phyloP scores from a whole-genome alignment of 2,888 invertebrate genomes.

The Calephelis perditalis region DNA sequence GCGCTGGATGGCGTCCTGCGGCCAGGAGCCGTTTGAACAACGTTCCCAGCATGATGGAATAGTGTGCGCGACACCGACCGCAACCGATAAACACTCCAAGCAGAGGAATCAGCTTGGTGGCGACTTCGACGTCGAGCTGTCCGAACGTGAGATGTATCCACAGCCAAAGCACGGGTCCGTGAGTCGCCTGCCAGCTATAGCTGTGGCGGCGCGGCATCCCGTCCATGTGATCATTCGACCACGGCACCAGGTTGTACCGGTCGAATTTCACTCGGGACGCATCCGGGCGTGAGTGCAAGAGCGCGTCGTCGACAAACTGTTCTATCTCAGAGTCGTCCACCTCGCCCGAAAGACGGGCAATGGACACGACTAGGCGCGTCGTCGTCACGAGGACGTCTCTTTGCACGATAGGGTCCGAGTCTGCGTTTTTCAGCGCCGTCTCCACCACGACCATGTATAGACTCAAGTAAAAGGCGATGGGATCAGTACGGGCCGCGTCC shows the following conservation, averaged over 20 bases:
- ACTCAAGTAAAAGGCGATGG: constrained; percentile 7
- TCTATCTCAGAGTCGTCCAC: background rate
- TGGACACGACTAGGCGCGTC: background rate
- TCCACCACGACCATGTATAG: constrained; percentile 10
- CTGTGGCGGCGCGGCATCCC: background rate
- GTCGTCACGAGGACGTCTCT: constrained; percentile 10
- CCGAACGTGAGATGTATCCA: constrained; percentile 12
- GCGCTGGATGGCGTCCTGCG: no score
- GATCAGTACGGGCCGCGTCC: constrained; percentile 9
- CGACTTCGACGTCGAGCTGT: constrained; percentile 7
- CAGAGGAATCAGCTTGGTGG: constrained; percentile 12
- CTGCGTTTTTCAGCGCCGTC: constrained; percentile 7
- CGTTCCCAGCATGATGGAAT: constrained; percentile 12
- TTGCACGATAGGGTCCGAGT: constrained; percentile 1
- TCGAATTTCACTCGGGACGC: background rate
- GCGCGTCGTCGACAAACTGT: constrained; percentile 9
- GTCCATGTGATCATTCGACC: background rate
- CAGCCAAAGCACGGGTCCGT: constrained; percentile 8
- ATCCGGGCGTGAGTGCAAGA: constrained; percentile 11
- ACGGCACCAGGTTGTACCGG: background rate
- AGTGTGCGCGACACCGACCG: constrained; percentile 12
- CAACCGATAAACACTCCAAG: constrained; percentile 10
- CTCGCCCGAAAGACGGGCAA: constrained; percentile 3
- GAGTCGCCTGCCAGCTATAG: constrained; percentile 1
- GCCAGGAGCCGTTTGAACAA: background rate